These are phyloP conservation scores for Epistrophe grossulariae DNA, from an alignment of 2,888 invertebrate genomes.

Conservation along the genomic window DNA sequence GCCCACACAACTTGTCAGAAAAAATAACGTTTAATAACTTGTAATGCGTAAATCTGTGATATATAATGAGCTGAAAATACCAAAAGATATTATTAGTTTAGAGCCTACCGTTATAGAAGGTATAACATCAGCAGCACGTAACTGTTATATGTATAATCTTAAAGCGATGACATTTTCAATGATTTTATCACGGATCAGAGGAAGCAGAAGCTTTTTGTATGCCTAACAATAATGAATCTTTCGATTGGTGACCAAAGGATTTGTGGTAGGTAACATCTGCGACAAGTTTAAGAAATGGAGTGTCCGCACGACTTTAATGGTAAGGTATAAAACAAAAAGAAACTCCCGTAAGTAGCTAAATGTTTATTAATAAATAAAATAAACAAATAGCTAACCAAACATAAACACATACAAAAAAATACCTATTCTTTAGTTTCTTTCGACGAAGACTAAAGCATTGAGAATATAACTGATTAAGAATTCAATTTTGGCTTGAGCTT, in stretches of 20 bases:
- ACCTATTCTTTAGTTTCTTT: no score
- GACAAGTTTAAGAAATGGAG: constrained; percentile 20
- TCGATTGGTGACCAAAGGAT: constrained; percentile 13
- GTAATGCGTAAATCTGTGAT: background rate
- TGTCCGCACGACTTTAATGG: constrained; percentile 37
- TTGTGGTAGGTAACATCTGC: constrained; percentile 28
- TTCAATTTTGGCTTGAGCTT: constrained; percentile 15
- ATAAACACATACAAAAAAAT: no score
- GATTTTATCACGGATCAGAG: background rate
- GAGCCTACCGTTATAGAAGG: no score
- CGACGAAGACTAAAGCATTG: background rate
- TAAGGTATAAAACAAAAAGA: constrained; percentile 29
- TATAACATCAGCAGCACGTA: no score
- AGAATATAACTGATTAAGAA: constrained; percentile 1
- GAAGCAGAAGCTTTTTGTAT: background rate
- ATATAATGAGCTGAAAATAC: background rate
- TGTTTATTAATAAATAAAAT: no score
- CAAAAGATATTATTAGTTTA: background rate
- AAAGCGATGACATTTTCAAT: constrained; percentile 1
- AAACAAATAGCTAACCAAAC: no score
- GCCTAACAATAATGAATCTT: constrained; percentile 14
- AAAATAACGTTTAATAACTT: constrained; percentile 41
- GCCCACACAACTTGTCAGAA: constrained; percentile 54
- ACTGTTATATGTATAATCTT: no score
- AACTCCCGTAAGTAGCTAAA: background rate